Evolutionary conservation across 2,888 invertebrate genomes (phyloP), one percentile per base, ranked within the genome.

Genomic region (Eristalis arbustorum): DNA sequence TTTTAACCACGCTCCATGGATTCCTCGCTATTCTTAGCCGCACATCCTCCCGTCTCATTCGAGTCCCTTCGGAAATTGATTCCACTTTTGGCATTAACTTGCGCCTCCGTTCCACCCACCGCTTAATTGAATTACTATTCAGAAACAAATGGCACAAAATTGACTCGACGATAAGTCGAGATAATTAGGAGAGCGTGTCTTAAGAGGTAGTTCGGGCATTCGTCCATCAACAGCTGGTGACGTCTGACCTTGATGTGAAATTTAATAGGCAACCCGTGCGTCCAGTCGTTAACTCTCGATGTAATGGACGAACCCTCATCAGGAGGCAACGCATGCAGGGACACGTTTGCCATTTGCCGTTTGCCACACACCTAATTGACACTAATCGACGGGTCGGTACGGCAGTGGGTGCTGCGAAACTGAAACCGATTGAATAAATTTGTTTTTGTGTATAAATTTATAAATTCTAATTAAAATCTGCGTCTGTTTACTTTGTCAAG

Each of bases 61-160:
- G n/a, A 14, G n/a, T 42, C 42, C 37, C 37, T 37, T 13, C 37
- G n/a, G 42, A 6, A 18, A 63, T 63, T 62, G 71, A 62, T 18
- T 40, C 31, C 72, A 18, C 61, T 71, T 62, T 28, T 61, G 72
- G 18, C 61, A 42, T 40, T 40, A 22, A 40, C 28, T 42, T 72
- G n/a, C 34, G 57, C 57, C 0, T 25, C 11, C 4, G 49, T 40
- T 10, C 66, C 18, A 13, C 6, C 18, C 37, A 11, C 31, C 23
- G 14, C 22, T 8, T 56, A 68, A 68, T 68, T 34, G 18, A 57
- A 68, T 68, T 56, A 31, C 31, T 56, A 22, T 49, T 56, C 31
- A 18, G 31, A 34, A n/a, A 31, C 13, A 56, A 57, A 13, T 68
- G 34, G 6, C 13, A 42, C 23, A 34, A 57, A 57, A 68, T 68